phyloP scores from a whole-genome alignment of 2,888 invertebrate genomes.

The Tinea semifulvella region DNA sequence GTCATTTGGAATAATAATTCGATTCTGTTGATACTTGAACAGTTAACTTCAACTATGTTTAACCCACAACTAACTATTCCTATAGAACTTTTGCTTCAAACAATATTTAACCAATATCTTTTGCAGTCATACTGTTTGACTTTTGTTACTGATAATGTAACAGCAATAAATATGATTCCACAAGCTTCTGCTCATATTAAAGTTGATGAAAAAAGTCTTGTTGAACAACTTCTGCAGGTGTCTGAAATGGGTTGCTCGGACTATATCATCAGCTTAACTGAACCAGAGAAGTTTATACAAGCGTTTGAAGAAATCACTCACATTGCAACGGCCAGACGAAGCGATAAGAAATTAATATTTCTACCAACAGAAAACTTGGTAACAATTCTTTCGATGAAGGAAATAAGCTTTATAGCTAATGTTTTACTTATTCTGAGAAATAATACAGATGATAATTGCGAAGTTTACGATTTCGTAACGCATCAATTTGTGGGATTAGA shows the following conservation, averaged over 20 bases:
- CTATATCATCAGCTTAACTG: constrained; percentile 41
- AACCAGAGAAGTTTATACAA: constrained; percentile 41
- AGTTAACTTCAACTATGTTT: not conserved
- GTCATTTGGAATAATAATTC: no score
- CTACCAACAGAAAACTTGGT: constrained; percentile 28
- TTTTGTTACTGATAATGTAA: constrained; percentile 33
- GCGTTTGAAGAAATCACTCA: constrained; percentile 45
- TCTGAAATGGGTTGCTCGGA: constrained; percentile 59
- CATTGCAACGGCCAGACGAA: constrained; percentile 42
- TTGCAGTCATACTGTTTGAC: constrained; percentile 39
- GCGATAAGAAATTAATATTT: constrained; percentile 51
- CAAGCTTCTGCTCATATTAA: constrained; percentile 29
- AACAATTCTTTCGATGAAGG: constrained; percentile 6
- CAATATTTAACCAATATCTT: constrained; percentile 37
- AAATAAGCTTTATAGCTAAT: constrained; percentile 32
- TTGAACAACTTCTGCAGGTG: constrained; percentile 30
- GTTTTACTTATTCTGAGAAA: constrained; percentile 31
- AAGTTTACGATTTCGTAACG: constrained; percentile 39
- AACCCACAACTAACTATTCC: not conserved
- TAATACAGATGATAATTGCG: constrained; percentile 24
- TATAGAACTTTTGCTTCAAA: constrained; percentile 39
- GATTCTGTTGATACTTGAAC: no score
- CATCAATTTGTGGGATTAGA: constrained; percentile 47
- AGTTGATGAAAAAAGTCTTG: constrained; percentile 27
- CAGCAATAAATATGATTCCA: constrained; percentile 25